These are phyloP conservation scores for Actinostola sp. DNA, from an alignment of 92 coral and sea anemone species.

Conservation along the genomic window DNA sequence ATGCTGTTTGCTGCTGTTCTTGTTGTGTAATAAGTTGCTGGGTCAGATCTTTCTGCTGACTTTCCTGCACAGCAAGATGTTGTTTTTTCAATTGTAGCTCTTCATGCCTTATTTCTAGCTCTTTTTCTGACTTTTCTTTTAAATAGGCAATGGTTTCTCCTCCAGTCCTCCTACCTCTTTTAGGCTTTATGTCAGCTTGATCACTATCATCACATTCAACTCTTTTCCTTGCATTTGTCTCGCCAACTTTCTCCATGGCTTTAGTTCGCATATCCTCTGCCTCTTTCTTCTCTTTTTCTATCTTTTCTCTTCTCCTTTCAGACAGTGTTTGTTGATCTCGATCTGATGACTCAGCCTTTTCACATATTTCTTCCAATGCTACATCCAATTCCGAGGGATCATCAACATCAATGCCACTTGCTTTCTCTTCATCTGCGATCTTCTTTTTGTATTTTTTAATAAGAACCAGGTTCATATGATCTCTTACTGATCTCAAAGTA, in stretches of 20 bases:
- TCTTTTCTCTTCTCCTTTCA: constrained; percentile 32
- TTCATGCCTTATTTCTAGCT: constrained; percentile 37
- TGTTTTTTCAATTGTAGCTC: constrained; percentile 34
- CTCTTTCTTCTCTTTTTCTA: constrained; percentile 46
- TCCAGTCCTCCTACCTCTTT: too few relatives aligned
- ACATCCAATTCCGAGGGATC: constrained; percentile 35
- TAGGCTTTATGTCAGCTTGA: too few relatives aligned
- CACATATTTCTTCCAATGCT: constrained; percentile 38
- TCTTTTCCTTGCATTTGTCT: constrained; percentile 23
- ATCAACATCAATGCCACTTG: constrained; percentile 34
- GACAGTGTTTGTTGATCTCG: constrained; percentile 28
- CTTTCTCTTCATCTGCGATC: constrained; percentile 44
- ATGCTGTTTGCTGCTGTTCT: constrained; percentile 32
- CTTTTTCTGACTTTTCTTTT: too few relatives aligned
- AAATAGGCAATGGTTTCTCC: too few relatives aligned
- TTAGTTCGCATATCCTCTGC: constrained; percentile 43
- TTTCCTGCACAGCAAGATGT: constrained; percentile 31
- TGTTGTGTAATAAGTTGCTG: constrained; percentile 51
- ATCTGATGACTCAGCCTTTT: constrained; percentile 41
- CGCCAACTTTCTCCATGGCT: constrained; percentile 47
- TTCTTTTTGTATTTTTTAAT: constrained; percentile 41
- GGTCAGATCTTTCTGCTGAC: constrained; percentile 42
- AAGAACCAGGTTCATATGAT: constrained; percentile 35
- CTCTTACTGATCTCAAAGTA: constrained; percentile 40
- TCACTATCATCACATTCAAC: constrained; percentile 25